Conservation (phyloP, 1,140 invertebrate species). For the Radopholus similis region DNA sequence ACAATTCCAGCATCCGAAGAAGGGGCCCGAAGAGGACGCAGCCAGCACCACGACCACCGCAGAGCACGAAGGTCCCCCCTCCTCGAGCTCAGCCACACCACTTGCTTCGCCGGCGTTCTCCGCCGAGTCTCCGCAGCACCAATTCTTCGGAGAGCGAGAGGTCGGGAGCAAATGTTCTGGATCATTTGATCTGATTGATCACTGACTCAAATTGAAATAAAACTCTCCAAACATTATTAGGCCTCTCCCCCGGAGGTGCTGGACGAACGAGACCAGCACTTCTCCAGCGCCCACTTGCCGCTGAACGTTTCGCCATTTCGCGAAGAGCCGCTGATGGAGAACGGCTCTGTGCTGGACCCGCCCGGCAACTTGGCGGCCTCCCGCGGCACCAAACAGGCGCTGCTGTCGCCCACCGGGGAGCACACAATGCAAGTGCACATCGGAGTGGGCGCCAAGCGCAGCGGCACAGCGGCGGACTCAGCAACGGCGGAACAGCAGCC, state of each 20-base stretch:
- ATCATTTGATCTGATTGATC: not conserved
- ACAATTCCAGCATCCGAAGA: not conserved
- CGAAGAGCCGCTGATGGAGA: not conserved
- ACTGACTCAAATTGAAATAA: too few species aligned
- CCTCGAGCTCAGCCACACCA: constrained; percentile 37
- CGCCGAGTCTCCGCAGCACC: constrained; percentile 41
- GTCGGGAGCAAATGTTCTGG: not conserved
- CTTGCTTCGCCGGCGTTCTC: constrained; percentile 49
- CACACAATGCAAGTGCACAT: constrained; percentile 52
- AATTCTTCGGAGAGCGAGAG: constrained; percentile 48
- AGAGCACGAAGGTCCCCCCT: constrained; percentile 18
- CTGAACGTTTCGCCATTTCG: constrained; percentile 47
- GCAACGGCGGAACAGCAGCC: constrained; percentile 8
- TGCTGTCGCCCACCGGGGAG: constrained; percentile 41
- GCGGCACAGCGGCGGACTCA: constrained; percentile 7
- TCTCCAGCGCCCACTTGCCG: constrained; percentile 24
- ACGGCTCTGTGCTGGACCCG: constrained; percentile 22
- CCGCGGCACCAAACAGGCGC: constrained; percentile 51
- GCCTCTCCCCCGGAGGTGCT: constrained; percentile 43
- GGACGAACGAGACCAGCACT: constrained; percentile 34
- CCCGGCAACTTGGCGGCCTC: constrained; percentile 4
- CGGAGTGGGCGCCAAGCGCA: constrained; percentile 5
- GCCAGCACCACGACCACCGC: constrained; percentile 16
- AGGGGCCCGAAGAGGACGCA: not conserved
- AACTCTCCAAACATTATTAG: too few species aligned